A percentile compares a stretch with the other conserved stretches of the same genome.
These are phyloP conservation scores for Pedetes capensis DNA, from an alignment of 2,113 vertebrate species.

Conservation along the genomic window DNA sequence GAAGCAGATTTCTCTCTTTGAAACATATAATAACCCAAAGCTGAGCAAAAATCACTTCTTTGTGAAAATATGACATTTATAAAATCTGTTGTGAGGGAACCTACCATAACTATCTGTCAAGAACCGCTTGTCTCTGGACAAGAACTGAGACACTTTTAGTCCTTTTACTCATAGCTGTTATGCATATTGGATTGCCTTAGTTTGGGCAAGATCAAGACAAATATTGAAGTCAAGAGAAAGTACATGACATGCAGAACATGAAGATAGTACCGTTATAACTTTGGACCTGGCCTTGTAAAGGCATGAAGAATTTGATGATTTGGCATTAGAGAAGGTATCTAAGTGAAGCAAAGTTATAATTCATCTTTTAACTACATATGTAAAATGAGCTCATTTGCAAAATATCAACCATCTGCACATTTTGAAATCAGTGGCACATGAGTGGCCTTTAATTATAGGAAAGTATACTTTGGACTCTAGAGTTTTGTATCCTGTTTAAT, in stretches of 20 bases:
- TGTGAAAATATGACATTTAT: constrained; percentile 13
- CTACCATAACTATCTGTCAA: neutral
- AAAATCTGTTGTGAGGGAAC: neutral
- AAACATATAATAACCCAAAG: neutral
- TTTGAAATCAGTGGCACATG: constrained; percentile 10
- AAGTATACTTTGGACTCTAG: constrained; percentile 31
- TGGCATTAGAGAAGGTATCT: neutral
- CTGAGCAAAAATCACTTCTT: constrained; percentile 2
- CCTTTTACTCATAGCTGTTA: neutral
- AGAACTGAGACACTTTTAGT: neutral
- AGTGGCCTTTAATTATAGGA: constrained; percentile 51
- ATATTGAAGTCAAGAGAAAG: neutral
- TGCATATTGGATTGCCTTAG: constrained; percentile 20
- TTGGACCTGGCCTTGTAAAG: neutral
- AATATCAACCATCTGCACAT: constrained; percentile 8
- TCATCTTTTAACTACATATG: neutral
- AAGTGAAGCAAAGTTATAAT: neutral
- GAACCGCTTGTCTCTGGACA: neutral
- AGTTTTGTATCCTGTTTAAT: neutral
- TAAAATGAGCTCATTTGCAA: constrained; percentile 48
- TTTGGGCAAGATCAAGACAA: constrained; percentile 17
- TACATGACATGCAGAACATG: neutral
- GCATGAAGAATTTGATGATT: neutral
- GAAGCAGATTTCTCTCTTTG: neutral
- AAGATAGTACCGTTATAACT: neutral